Percentiles rank a stretch among this genome's conserved stretches.
Conservation (phyloP, 2,113 vertebrate genomes). For the Hipposideros armiger region DNA sequence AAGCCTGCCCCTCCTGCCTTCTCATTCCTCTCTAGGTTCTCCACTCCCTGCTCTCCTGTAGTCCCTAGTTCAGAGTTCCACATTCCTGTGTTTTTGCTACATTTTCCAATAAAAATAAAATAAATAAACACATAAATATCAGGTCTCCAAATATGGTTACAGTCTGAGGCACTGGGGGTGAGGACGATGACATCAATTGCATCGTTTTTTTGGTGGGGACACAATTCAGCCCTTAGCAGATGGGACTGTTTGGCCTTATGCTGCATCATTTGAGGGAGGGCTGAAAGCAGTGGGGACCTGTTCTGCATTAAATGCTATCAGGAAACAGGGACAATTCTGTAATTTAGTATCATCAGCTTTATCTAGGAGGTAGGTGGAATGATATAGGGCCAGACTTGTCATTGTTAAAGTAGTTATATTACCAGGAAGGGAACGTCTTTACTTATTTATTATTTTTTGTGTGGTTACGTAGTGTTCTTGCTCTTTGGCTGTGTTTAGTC, state of each 20-base stretch:
- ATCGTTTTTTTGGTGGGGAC: no score
- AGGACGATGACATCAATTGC: background rate
- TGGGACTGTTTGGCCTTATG: background rate
- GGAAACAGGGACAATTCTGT: background rate
- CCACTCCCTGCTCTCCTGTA: no score
- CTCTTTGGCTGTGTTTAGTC: background rate
- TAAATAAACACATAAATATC: no score
- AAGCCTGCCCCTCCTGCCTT: no score
- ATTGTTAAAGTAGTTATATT: background rate
- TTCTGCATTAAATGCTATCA: background rate
- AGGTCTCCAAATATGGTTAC: background rate
- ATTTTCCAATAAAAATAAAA: no score
- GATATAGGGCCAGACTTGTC: background rate
- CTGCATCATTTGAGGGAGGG: background rate
- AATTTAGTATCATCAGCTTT: background rate
- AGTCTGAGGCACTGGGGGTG: background rate
- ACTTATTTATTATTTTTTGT: background rate
- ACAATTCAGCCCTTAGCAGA: background rate
- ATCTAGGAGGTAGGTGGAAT: background rate
- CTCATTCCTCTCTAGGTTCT: no score
- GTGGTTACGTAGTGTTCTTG: background rate
- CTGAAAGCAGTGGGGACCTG: background rate
- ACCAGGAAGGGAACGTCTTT: background rate
- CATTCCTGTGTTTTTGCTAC: no score
- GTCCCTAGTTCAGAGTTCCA: no score